Base-by-base conservation (phyloP, 2,888 invertebrate genomes). In the Apamea epomidion region DNA sequence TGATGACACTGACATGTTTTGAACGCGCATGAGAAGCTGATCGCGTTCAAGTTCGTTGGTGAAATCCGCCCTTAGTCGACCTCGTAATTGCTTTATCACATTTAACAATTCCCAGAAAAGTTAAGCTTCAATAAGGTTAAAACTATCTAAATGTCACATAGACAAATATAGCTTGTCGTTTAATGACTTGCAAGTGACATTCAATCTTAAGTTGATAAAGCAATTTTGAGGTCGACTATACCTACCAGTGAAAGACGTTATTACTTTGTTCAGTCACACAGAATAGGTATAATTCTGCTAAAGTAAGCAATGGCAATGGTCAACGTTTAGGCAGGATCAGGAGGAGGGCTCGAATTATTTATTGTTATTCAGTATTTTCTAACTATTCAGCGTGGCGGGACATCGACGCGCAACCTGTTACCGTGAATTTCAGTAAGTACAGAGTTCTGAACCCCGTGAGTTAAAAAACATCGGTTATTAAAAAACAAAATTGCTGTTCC, bases 261-360 rank as follows among this genome's bases (percentile, higher is more conserved):
- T 51, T 25, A 51, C 58, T 70, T 29, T 58, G 48, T 78, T 78
- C 8, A 48, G 14, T 42, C 45, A 45, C 32, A 45, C 45, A 60
- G n/a, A 69, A 48, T 48, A 70, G n/a, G 14, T n/a, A 71, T 3
- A 60, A 60, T 82, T 81, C 37, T 74, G 65, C 32, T 80, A 65
- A 80, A 81, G 29, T 70, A 73, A 76, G 72, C 64, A 76, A 76
- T 67, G 69, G n/a, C 51, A 81, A 65, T 32, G 29, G 60, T 62
- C 69, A 73, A 70, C 82, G 48, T 82, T 76, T 74, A 69, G 68
- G 65, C 14, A 32, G 37, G 8, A n/a, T n/a, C 60, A 69, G 54
- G 71, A 77, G 37, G 77, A 86, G 67, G 74, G 58, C 25, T 82
- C 51, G 42, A 42, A 73, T n/a, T 60, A 1, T 12, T n/a, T 60